Evolutionary conservation across 2,113 vertebrate species (phyloP).

Genomic region (Gadus macrocephalus): DNA sequence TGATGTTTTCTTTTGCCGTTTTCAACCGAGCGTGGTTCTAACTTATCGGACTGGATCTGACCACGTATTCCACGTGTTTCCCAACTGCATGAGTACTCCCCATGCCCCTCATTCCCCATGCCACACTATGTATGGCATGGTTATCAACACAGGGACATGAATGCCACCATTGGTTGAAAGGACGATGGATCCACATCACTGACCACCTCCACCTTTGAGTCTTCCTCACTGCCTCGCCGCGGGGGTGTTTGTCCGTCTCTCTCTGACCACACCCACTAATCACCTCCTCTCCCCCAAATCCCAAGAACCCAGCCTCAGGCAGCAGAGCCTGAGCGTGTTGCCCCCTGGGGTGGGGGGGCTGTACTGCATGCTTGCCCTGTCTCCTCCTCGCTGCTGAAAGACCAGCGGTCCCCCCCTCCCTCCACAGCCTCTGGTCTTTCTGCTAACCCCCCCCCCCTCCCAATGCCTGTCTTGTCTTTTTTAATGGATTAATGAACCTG

Average conservation of each 20-base stretch:
- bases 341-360: constrained; percentile 41
- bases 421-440: constrained; percentile 24
- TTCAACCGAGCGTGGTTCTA: too few relatives aligned
- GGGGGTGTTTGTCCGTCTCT: constrained; percentile 47
- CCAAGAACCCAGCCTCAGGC: constrained; percentile 7
- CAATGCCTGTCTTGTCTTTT: constrained; percentile 57
- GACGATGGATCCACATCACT: not conserved
- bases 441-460: constrained; percentile 19
- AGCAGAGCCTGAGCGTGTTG: constrained; percentile 16
- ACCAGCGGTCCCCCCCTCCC: constrained; percentile 1
- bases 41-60: too few relatives aligned
- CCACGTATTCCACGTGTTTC: too few relatives aligned
- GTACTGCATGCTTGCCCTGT: constrained; percentile 74
- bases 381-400: constrained; percentile 59
- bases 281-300: constrained; percentile 9
- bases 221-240: not conserved
- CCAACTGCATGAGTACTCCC: too few relatives aligned
- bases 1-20: too few relatives aligned
- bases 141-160: too few relatives aligned
- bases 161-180: too few relatives aligned
- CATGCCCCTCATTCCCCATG: too few relatives aligned
- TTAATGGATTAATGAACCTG: constrained; percentile 50
- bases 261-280: constrained; percentile 52
- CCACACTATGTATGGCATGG: too few relatives aligned
- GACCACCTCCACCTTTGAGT: not conserved